Evolutionary conservation across 2,797 vertebrate species (phyloP).

Genomic region (Astyanax mexicanus): DNA sequence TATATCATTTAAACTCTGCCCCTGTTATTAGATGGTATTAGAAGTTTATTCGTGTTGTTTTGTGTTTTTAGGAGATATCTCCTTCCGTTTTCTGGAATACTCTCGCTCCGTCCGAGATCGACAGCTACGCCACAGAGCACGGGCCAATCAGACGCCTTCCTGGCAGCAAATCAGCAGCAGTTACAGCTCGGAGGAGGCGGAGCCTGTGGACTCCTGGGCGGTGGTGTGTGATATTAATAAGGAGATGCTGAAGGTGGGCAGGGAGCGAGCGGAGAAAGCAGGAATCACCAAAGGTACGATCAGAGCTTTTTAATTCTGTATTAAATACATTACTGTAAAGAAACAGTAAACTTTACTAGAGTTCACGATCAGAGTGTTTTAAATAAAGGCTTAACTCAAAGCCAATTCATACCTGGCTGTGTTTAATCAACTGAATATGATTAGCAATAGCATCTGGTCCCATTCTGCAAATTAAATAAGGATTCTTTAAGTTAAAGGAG

Average conservation of each 20-base stretch:
- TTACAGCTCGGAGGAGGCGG: constrained; percentile 70
- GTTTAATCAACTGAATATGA: no score
- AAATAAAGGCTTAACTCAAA: no score
- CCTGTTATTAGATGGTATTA: no score
- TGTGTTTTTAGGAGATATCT: constrained; percentile 86
- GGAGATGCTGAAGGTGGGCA: constrained; percentile 95
- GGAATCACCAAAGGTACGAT: constrained; percentile 81
- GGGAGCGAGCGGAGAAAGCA: constrained; percentile 77
- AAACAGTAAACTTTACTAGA: no score
- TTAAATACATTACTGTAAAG: no score
- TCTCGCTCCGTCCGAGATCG: constrained; percentile 74
- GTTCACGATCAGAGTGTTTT: no score
- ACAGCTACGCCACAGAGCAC: constrained; percentile 68
- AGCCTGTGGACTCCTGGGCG: constrained; percentile 77
- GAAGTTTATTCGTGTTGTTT: not conserved
- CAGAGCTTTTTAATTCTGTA: no score
- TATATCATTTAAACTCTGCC: no score
- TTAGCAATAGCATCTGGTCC: no score
- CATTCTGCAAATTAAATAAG: no score
- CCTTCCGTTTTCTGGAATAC: constrained; percentile 93
- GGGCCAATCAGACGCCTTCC: constrained; percentile 80
- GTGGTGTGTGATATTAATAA: constrained; percentile 97
- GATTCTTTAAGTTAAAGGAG: no score
- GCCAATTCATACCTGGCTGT: no score
- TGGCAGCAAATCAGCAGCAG: constrained; percentile 85